Percentiles rank a stretch among this genome's conserved stretches.
phyloP scores from a whole-genome alignment of 2,797 vertebrate species.

The Babyrousa celebensis region DNA sequence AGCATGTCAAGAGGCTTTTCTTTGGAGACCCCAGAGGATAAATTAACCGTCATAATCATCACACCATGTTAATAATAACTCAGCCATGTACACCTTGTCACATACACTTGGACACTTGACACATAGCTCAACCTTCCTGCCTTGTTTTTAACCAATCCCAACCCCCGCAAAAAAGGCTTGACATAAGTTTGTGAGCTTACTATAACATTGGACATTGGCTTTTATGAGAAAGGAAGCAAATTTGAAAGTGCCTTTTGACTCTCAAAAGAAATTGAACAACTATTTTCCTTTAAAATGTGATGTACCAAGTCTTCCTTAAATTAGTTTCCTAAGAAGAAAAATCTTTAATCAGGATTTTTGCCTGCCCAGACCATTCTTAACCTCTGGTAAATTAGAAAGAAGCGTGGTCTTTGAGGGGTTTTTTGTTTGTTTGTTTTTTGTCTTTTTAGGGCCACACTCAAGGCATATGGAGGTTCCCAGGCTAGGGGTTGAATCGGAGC shows the following conservation, averaged over 20 bases:
- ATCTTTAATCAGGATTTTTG: background rate
- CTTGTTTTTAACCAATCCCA: background rate
- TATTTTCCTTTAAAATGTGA: conserved; percentile 45
- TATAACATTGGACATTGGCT: background rate
- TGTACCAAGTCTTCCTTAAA: conserved; percentile 27
- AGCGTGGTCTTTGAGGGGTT: background rate
- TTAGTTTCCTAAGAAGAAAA: background rate
- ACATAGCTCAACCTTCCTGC: background rate
- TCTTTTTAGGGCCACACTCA: no score
- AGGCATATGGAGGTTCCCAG: no score
- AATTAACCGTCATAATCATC: background rate
- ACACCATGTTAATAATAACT: background rate
- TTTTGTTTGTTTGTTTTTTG: no score
- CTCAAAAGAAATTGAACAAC: conserved; percentile 40
- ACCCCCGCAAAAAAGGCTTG: background rate
- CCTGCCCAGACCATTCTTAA: background rate
- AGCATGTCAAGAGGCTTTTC: background rate
- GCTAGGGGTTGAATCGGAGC: no score
- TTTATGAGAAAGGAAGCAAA: conserved; percentile 54
- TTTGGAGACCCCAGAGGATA: background rate
- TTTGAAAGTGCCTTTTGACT: conserved; percentile 43
- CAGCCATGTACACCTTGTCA: background rate
- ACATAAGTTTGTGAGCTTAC: background rate
- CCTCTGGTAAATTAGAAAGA: background rate
- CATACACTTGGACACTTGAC: background rate